Conservation (phyloP, 2,888 invertebrate genomes). For the Mamestra brassicae region DNA sequence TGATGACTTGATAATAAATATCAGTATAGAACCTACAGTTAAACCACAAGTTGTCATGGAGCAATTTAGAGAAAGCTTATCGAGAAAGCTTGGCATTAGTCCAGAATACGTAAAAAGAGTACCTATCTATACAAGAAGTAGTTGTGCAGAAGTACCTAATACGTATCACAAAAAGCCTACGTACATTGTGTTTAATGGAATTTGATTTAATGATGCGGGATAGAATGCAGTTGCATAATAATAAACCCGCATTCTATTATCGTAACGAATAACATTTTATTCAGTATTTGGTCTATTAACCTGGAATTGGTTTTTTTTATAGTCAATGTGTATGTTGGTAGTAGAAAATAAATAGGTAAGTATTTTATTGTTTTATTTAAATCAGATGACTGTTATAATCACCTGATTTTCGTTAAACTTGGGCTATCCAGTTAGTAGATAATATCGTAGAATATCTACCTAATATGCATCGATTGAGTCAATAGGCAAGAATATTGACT, state of each 20-base stretch:
- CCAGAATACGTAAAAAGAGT: conserved; percentile 45
- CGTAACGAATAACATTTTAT: conserved; percentile 40
- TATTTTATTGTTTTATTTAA: neutral
- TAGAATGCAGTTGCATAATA: conserved; percentile 60
- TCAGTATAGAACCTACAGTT: conserved; percentile 25
- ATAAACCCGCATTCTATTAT: conserved; percentile 50
- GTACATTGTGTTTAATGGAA: conserved; percentile 28
- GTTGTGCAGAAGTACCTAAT: conserved; percentile 11
- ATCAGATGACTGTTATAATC: conserved; percentile 7
- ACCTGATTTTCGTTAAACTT: neutral
- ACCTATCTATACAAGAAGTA: conserved; percentile 24
- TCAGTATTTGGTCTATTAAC: conserved; percentile 48
- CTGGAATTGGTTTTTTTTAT: conserved; percentile 30
- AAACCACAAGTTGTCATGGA: conserved; percentile 42
- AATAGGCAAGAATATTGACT: conserved; percentile 28
- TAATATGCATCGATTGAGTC: conserved; percentile 26
- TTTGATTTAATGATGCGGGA: conserved; percentile 59
- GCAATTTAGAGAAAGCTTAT: conserved; percentile 61
- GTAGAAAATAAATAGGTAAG: neutral
- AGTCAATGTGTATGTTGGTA: neutral
- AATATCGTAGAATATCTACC: neutral
- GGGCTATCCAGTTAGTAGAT: neutral
- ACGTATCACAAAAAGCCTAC: conserved; percentile 37
- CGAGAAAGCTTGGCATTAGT: conserved; percentile 57
- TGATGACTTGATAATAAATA: conserved; percentile 25